Conservation (phyloP, 2,797 vertebrate species). For the Martes flavigula region DNA sequence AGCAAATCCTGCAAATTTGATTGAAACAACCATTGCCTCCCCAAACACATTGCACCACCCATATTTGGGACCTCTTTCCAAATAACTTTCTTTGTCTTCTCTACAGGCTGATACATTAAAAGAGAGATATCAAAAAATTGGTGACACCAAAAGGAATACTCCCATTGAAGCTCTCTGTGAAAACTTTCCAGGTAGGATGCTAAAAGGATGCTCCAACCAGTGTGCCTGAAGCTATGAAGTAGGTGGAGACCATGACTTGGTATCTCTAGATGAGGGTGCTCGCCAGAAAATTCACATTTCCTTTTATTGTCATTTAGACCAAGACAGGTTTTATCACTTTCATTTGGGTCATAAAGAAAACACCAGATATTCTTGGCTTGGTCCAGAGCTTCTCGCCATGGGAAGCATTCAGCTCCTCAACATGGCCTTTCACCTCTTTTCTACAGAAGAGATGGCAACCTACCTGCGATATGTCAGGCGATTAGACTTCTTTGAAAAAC, state of each 20-base stretch:
- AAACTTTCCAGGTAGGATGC: conserved; percentile 94
- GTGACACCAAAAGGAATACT: conserved; percentile 99
- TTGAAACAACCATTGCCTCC: not conserved
- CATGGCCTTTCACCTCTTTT: conserved; percentile 52
- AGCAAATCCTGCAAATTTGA: conserved; percentile 8
- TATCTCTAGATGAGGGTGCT: not conserved
- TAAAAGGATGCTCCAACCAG: not conserved
- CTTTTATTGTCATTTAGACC: conserved; percentile 5
- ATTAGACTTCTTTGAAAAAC: conserved; percentile 99
- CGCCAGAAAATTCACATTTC: not conserved
- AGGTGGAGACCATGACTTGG: not conserved
- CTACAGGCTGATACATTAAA: conserved; percentile 97
- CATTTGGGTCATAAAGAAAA: conserved; percentile 38
- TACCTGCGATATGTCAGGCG: conserved; percentile 97
- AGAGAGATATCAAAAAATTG: conserved; percentile 99
- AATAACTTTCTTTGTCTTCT: conserved; percentile 75
- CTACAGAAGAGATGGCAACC: conserved; percentile 98
- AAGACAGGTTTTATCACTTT: conserved; percentile 26
- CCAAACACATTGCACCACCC: not conserved
- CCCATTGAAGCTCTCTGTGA: conserved; percentile 99
- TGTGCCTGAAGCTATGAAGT: not conserved
- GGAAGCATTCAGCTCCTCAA: conserved; percentile 21
- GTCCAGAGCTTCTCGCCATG: not conserved
- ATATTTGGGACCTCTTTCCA: conserved; percentile 69
- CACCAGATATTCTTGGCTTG: not conserved